Evolutionary conservation across 1,140 invertebrate genomes (phyloP), one percentile per base, ranked within the genome.

Genomic region (Leptinotarsa lineolata): DNA sequence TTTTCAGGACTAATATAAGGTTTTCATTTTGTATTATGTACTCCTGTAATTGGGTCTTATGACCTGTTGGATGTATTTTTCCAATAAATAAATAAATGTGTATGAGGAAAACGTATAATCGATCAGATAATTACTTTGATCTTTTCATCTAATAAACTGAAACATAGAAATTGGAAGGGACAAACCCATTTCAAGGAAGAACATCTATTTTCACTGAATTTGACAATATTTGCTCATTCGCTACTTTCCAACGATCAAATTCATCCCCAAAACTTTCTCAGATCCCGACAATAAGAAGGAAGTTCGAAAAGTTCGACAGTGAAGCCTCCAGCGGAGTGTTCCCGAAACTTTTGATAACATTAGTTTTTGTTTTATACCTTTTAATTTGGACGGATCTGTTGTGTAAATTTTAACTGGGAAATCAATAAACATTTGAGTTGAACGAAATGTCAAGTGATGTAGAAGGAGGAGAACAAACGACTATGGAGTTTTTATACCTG

Each of bases 291-390:
- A 65, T 65, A 65, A 65, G 63, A 65, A n/a, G 4, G 24, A 24
- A 65, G 63, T 65, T 65, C 0, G 22, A 18, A 39, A 61, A 65
- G 11, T 65, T 65, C 39, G 22, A 21, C 63, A 54, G 16, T 8
- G 6, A n/a, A 65, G 63, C 63, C 24, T 39, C 24, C 63, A 24
- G 63, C 63, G 24, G 39, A n/a, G 6, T 65, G 63, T n/a, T 39
- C 21, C 16, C 63, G 16, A 39, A 65, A 65, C 63, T 65, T 65
- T 65, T 65, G 15, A 65, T 65, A 63, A 65, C 63, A 65, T 65
- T 65, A 39, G 63, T 65, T 65, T 65, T 24, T 65, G 24, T 24
- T 65, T 65, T 65, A 65, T 65, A 30, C 39, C 21, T n/a, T 39
- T 39, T 39, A 65, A 65, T 65, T 65, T 24, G 3, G 13, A 65